Evolutionary conservation across 2,113 vertebrate genomes (phyloP).

Genomic region (Psammodynastes pulverulentus): DNA sequence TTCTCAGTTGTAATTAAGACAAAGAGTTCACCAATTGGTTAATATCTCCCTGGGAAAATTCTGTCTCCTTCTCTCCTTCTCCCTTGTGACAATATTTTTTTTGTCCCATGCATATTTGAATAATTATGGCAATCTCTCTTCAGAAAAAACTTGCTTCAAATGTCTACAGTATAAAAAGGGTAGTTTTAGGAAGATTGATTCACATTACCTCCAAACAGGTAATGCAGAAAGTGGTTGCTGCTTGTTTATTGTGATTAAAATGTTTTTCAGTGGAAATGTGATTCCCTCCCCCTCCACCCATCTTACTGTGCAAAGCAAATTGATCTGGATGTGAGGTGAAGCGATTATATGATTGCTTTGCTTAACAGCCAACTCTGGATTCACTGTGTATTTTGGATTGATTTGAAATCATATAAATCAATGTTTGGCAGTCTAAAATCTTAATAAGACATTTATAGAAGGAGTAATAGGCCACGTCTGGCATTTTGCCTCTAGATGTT

Average conservation of each 20-base stretch:
- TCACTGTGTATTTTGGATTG: not conserved
- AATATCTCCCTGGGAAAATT: not conserved
- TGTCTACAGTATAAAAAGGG: not conserved
- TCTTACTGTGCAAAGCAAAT: conserved; percentile 20
- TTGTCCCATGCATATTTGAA: not conserved
- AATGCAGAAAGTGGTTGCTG: not conserved
- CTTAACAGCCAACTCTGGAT: not conserved
- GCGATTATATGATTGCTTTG: conserved; percentile 22
- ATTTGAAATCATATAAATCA: conserved; percentile 3
- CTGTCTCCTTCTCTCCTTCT: not conserved
- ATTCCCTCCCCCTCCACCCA: not conserved
- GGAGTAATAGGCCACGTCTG: not conserved
- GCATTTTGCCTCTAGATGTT: not conserved
- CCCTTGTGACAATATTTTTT: not conserved
- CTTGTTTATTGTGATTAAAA: conserved; percentile 16
- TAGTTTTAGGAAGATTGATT: not conserved
- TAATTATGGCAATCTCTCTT: not conserved
- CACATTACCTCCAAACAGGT: not conserved
- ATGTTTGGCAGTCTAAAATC: not conserved
- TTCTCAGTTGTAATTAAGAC: not conserved
- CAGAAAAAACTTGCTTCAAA: not conserved
- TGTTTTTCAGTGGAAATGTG: not conserved
- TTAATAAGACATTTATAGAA: not conserved
- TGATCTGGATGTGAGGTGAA: conserved; percentile 1
- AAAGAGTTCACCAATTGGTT: not conserved